These are phyloP conservation scores for Toxotes chatareus DNA, from an alignment of 2,113 vertebrate species.

Conservation along the genomic window DNA sequence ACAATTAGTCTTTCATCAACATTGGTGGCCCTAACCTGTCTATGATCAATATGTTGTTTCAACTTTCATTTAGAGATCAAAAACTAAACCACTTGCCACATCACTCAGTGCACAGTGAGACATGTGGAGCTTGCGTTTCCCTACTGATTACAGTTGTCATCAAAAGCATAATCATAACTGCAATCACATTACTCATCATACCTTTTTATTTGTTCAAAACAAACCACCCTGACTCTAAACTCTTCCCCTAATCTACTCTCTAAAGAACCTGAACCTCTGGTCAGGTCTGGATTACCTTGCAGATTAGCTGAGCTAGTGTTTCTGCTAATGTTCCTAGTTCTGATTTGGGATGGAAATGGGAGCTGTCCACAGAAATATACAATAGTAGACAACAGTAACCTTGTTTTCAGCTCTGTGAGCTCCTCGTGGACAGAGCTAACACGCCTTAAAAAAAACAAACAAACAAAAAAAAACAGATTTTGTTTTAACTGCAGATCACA, in stretches of 20 bases:
- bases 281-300: too few species aligned
- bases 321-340: background rate
- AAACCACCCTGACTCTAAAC: background rate
- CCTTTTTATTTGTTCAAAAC: background rate
- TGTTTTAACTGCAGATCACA: too few species aligned
- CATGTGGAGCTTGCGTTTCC: constrained; percentile 1
- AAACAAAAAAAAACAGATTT: too few species aligned
- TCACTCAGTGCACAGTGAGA: background rate
- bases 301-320: background rate
- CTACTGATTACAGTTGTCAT: background rate
- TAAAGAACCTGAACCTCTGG: background rate
- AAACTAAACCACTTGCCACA: background rate
- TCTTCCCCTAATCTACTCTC: too few species aligned
- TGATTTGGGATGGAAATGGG: background rate
- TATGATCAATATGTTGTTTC: background rate
- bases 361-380: background rate
- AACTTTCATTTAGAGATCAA: background rate
- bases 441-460: background rate
- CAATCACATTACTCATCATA: background rate
- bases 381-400: background rate
- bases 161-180: background rate
- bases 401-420: background rate
- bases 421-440: background rate
- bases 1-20: background rate
- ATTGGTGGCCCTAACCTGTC: background rate